Evolutionary conservation across 2,888 invertebrate genomes (phyloP), one percentile per base, ranked within the genome.

Genomic region (Torymus tubicola): DNA sequence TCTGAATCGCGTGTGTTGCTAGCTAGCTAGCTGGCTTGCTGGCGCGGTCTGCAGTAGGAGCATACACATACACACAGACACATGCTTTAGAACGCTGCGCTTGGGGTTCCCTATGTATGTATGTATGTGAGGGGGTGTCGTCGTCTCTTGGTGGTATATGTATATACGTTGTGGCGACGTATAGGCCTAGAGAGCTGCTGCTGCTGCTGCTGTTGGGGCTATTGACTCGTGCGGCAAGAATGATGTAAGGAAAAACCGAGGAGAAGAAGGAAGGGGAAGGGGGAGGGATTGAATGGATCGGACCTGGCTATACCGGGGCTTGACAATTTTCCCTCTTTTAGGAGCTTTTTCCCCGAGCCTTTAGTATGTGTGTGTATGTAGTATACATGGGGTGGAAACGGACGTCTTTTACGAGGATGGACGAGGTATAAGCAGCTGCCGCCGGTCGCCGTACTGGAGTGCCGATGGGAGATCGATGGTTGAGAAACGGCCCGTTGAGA

Each of bases 1-100:
- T 82, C 81, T 73, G 81, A 83, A 81, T 85, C 83, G 84, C 85
- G 84, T 84, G 84, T 84, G 79, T 82, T 82, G 24, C 24, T 24
- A 24, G 24, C 24, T 24, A 3, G n/a, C n/a, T n/a, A n/a, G n/a
- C n/a, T n/a, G n/a, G n/a, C n/a, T n/a, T n/a, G 24, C 24, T 24
- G 24, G 24, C 24, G 24, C 24, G 24, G 24, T 3, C 24, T 3
- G 24, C 24, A 24, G 24, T 24, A n/a, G n/a, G n/a, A n/a, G n/a
- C n/a, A n/a, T n/a, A n/a, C n/a, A n/a, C n/a, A n/a, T n/a, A 3
- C 24, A 24, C 24, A 24, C 24, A 24, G 2, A 2, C 24, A 3
- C 24, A 3, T 3, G 24, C 24, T 24, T 24, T 24, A 24, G 24
- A 24, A 2, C 24, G 24, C 24, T 24, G 2, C 2, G 24, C 24